These are phyloP conservation scores for Knipowitschia caucasica DNA, from an alignment of 2,797 vertebrate species.

Conservation along the genomic window DNA sequence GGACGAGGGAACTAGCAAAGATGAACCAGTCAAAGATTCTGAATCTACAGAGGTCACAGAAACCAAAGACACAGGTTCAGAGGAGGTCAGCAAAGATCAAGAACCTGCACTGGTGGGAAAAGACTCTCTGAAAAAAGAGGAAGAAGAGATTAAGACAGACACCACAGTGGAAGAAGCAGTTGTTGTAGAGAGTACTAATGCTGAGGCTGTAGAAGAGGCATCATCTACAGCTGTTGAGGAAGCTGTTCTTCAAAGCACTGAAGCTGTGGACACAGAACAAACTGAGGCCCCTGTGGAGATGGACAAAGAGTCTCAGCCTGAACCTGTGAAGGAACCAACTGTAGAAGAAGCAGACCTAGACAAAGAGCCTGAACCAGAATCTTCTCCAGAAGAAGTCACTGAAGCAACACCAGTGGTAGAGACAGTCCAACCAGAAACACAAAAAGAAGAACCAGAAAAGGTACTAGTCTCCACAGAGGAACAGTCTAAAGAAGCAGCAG, in stretches of 20 bases:
- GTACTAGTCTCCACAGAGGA: too few relatives aligned
- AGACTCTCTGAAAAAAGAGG: neutral
- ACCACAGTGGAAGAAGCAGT: neutral
- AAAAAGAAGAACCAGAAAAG: too few relatives aligned
- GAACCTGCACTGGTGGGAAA: slow-evolving; percentile 1
- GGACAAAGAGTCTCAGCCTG: neutral
- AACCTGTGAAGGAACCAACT: neutral
- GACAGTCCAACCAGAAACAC: too few relatives aligned
- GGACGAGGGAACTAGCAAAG: neutral
- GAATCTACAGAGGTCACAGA: neutral
- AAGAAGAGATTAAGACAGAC: neutral
- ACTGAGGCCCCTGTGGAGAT: neutral
- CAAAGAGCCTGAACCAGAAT: slow-evolving; percentile 6
- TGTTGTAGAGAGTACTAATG: neutral
- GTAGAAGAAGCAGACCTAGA: neutral
- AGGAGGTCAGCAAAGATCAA: neutral
- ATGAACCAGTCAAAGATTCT: neutral
- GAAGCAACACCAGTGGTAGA: too few relatives aligned
- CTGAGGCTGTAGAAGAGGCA: neutral
- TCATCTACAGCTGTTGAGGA: neutral
- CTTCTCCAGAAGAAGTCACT: neutral
- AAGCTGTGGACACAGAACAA: neutral
- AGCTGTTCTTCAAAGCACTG: neutral
- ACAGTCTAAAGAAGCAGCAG: too few relatives aligned
- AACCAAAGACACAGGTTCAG: neutral